These are phyloP conservation scores for Melierax canorus DNA, from an alignment of 2,113 vertebrate genomes.

Conservation along the genomic window DNA sequence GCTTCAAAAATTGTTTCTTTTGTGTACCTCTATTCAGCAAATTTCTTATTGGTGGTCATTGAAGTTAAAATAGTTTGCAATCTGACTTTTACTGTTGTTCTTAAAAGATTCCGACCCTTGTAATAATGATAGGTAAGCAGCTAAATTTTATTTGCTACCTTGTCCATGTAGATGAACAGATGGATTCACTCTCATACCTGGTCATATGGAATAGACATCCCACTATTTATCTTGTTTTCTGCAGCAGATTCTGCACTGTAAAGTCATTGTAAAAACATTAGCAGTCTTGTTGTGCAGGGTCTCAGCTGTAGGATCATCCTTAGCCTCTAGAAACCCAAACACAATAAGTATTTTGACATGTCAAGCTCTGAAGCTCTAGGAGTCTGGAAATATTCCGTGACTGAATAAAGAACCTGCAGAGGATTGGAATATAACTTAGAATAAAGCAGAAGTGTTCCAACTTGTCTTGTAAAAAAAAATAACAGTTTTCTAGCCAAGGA, in stretches of 20 bases:
- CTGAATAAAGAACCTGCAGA: neutral
- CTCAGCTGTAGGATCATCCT: neutral
- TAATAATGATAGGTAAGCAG: neutral
- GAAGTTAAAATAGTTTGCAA: neutral
- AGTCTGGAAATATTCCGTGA: neutral
- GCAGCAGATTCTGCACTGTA: neutral
- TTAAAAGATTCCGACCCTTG: neutral
- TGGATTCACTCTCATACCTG: neutral
- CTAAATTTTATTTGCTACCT: neutral
- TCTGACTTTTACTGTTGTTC: neutral
- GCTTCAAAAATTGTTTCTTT: neutral
- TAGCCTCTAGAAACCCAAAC: neutral
- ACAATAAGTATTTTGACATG: neutral
- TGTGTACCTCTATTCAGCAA: neutral
- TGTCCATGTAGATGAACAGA: neutral
- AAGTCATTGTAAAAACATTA: neutral
- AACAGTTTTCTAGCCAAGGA: neutral
- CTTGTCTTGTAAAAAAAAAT: neutral
- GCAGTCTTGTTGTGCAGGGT: neutral
- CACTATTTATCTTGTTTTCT: conserved; percentile 2
- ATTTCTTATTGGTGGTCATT: neutral
- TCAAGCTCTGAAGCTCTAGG: neutral
- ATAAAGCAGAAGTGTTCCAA: neutral
- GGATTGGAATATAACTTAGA: neutral
- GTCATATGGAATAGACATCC: neutral